Conservation (phyloP, 2,113 vertebrate species). For the Sander vitreus region DNA sequence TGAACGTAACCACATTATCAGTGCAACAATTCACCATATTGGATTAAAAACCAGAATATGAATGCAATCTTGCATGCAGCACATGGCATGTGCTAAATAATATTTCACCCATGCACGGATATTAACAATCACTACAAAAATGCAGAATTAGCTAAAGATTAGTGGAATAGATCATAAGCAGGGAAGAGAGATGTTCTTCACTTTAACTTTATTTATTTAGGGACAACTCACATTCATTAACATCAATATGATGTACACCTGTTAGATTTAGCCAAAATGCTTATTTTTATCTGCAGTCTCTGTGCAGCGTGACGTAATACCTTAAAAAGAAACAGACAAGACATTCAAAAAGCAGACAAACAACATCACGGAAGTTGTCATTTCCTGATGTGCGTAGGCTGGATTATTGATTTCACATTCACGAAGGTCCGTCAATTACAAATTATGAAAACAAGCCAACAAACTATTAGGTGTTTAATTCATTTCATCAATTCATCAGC, state of each 20-base stretch:
- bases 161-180: constrained; percentile 1
- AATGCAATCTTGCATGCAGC: constrained; percentile 46
- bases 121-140: background rate
- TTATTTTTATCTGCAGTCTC: background rate
- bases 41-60: constrained; percentile 40
- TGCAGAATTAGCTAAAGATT: constrained; percentile 17
- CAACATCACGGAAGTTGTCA: background rate
- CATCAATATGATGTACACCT: background rate
- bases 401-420: background rate
- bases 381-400: background rate
- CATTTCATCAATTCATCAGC: background rate
- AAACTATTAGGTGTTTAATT: too few relatives aligned
- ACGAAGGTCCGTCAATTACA: too few relatives aligned
- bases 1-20: constrained; percentile 25
- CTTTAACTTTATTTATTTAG: constrained; percentile 1
- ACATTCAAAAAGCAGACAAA: background rate
- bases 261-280: background rate
- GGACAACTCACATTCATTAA: background rate
- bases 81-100: constrained; percentile 19
- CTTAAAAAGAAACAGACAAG: background rate
- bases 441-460: too few relatives aligned
- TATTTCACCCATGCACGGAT: constrained; percentile 8
- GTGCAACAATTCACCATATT: constrained; percentile 40
- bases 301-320: background rate
- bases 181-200: background rate